Percentiles rank a stretch among this genome's conserved stretches.
phyloP scores from a whole-genome alignment of 2,888 invertebrate genomes.

The Plagodis dolabraria region DNA sequence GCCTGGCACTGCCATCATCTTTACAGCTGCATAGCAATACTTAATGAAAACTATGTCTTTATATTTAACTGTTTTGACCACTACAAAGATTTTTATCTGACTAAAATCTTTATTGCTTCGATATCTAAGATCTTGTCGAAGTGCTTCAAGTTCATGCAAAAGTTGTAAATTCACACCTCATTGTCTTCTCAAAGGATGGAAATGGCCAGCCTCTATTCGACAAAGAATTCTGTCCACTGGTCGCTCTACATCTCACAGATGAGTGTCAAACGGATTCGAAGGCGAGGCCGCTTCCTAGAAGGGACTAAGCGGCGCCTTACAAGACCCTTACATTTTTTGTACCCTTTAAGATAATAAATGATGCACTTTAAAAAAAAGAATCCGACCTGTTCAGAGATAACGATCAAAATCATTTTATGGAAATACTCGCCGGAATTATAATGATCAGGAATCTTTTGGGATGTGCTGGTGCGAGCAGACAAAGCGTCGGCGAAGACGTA shows the following conservation, averaged over 20 bases:
- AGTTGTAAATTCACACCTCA: conserved; percentile 75
- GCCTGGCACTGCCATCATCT: not conserved
- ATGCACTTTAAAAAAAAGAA: conserved; percentile 77
- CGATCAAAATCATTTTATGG: conserved; percentile 83
- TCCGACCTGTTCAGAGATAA: conserved; percentile 83
- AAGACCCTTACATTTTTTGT: conserved; percentile 76
- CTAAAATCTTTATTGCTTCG: conserved; percentile 45
- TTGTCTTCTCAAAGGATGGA: conserved; percentile 52
- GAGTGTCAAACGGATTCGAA: conserved; percentile 81
- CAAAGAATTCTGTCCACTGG: conserved; percentile 68
- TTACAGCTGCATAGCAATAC: too few species aligned
- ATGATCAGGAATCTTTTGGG: conserved; percentile 81
- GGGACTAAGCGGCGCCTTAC: conserved; percentile 80
- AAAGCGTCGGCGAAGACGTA: conserved; percentile 76
- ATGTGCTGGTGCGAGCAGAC: conserved; percentile 80
- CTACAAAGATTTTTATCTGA: conserved; percentile 7
- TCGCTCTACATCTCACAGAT: conserved; percentile 77
- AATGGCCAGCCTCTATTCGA: conserved; percentile 60
- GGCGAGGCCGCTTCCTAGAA: conserved; percentile 76
- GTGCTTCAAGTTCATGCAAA: conserved; percentile 45
- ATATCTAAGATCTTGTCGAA: conserved; percentile 45
- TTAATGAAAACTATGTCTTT: not conserved
- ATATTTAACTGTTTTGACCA: not conserved
- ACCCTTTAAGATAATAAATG: conserved; percentile 82
- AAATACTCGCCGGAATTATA: conserved; percentile 82